Percentiles rank a stretch among this genome's conserved stretches.
Evolutionary conservation across 1,140 invertebrate species (phyloP).

Genomic region (Pantala flavescens): DNA sequence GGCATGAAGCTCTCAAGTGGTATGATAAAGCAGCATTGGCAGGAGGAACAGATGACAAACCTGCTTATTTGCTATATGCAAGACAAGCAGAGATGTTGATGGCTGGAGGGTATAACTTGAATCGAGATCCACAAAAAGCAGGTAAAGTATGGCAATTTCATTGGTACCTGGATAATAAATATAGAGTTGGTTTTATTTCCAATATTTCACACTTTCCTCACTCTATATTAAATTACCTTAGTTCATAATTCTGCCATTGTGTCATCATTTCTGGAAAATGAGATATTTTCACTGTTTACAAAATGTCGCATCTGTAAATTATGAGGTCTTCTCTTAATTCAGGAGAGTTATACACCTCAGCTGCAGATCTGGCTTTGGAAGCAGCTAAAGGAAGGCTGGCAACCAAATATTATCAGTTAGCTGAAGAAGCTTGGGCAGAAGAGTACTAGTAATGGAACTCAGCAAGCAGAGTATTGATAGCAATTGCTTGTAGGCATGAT

Average conservation of each 20-base stretch:
- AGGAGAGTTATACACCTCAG: slow-evolving; percentile 42
- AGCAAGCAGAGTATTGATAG: too few species aligned
- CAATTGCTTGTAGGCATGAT: too few species aligned
- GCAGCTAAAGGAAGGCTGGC: slow-evolving; percentile 46
- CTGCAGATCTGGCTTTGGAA: slow-evolving; percentile 43
- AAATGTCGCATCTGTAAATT: too few species aligned
- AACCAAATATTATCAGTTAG: slow-evolving; percentile 43
- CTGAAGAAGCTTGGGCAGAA: slow-evolving; percentile 36
- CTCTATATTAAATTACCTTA: too few species aligned
- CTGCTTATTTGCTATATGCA: slow-evolving; percentile 37
- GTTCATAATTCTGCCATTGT: too few species aligned
- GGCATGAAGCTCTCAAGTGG: slow-evolving; percentile 37
- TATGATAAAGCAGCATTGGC: slow-evolving; percentile 36
- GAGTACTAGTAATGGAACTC: background rate
- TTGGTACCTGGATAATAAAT: background rate
- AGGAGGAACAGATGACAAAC: slow-evolving; percentile 31
- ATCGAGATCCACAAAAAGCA: slow-evolving; percentile 37
- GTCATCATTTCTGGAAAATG: too few species aligned
- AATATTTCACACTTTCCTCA: background rate
- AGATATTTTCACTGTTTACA: too few species aligned
- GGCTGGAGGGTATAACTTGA: slow-evolving; percentile 36
- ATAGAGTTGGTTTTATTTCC: background rate
- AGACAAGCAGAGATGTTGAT: slow-evolving; percentile 40
- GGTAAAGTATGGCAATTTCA: slow-evolving; percentile 27
- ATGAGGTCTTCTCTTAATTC: too few species aligned